Conservation (phyloP, 2,113 vertebrate species). For the Rhineura floridana region DNA sequence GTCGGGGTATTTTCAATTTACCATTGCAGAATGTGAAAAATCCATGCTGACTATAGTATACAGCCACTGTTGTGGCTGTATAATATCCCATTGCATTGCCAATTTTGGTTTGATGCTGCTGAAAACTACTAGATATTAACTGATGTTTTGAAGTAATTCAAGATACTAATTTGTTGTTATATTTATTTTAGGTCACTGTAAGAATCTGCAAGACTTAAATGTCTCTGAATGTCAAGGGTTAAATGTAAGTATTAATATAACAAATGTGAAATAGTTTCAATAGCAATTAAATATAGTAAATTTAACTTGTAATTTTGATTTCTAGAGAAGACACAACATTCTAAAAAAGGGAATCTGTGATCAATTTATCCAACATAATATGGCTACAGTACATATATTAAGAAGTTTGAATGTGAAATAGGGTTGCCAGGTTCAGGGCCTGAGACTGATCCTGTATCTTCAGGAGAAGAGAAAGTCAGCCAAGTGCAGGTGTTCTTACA, state of each 20-base stretch:
- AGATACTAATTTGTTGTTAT: conserved; percentile 12
- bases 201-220: conserved; percentile 84
- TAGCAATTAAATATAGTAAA: background rate
- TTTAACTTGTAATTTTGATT: conserved; percentile 22
- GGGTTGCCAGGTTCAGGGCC: too few species aligned
- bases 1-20: too few species aligned
- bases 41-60: too few species aligned
- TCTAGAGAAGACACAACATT: background rate
- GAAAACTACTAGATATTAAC: background rate
- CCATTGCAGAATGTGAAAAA: too few species aligned
- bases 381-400: background rate
- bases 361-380: background rate
- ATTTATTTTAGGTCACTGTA: conserved; percentile 73
- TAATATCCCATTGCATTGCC: background rate
- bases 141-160: background rate
- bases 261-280: background rate
- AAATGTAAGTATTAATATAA: conserved; percentile 75
- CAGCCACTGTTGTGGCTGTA: too few species aligned
- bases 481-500: too few species aligned
- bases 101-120: background rate
- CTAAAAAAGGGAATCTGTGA: background rate
- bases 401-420: background rate
- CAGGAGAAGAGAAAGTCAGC: too few species aligned
- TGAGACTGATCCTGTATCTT: too few species aligned
- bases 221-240: conserved; percentile 80